Evolutionary conservation across 2,888 invertebrate genomes (phyloP), one percentile per base, ranked within the genome.

Genomic region (Xanthia icteritia): DNA sequence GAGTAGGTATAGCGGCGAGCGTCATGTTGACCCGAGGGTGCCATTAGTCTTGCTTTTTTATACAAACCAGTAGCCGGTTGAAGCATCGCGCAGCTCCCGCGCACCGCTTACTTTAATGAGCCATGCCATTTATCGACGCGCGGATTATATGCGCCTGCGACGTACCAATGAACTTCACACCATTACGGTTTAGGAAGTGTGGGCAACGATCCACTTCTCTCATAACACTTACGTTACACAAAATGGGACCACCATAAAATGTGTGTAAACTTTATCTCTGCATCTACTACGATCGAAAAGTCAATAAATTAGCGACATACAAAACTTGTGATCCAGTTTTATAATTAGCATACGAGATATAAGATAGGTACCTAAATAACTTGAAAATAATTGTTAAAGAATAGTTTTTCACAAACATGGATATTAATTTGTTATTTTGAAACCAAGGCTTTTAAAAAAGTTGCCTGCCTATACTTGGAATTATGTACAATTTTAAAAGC

Each of bases 91-190:
- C 86, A 86, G 94, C 95, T 94, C 90, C 95, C 94, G 95, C 92
- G 93, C 93, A 94, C 93, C 94, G 94, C 94, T 94, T 91, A 91
- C 92, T 94, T 94, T 95, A 95, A 95, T 94, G 94, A 94, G 92
- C 91, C 91, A 88, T 91, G 93, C 92, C 94, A 94, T 94, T 95
- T 95, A 94, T 94, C 92, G 93, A 89, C 83, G 88, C 90, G 89
- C 89, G 89, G 91, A 92, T 92, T 94, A 93, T 86, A 74, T 84
- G 84, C 90, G 90, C 91, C 91, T 91, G 89, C 82, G 76, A 82
- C 84, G 83, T 85, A 86, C 88, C 85, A 86, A 84, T 86, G 74
- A 87, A 87, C 75, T 83, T 84, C 82, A 85, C 84, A 81, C 76
- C 66, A 72, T 66, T 77, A 84, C 51, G 73, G 56, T 79, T 83